Percentiles rank a stretch among this genome's conserved stretches.
phyloP scores from a whole-genome alignment of 2,888 invertebrate genomes.

The Parascotia fuliginaria region DNA sequence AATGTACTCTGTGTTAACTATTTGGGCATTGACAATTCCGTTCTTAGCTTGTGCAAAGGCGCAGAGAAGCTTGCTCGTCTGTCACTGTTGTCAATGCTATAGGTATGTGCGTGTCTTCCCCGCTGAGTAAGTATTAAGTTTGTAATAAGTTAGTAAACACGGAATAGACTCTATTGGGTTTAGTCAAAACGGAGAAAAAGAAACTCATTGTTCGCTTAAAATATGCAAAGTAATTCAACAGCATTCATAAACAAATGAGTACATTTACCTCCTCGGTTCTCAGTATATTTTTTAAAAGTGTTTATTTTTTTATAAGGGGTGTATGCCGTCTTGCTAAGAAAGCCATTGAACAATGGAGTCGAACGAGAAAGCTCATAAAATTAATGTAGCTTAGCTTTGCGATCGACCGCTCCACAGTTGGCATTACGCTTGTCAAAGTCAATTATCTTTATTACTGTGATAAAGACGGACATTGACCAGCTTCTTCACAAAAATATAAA shows the following conservation, averaged over 20 bases:
- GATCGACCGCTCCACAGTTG: constrained; percentile 31
- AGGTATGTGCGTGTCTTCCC: too few relatives aligned
- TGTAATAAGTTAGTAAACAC: too few relatives aligned
- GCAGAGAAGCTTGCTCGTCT: too few relatives aligned
- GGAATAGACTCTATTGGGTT: too few relatives aligned
- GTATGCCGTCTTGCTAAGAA: constrained; percentile 38
- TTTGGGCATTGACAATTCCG: too few relatives aligned
- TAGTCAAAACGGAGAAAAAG: too few relatives aligned
- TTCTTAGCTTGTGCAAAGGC: too few relatives aligned
- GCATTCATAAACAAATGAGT: background rate
- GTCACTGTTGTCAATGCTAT: too few relatives aligned
- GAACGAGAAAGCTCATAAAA: constrained; percentile 51
- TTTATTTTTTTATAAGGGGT: constrained; percentile 22
- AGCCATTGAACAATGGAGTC: constrained; percentile 46
- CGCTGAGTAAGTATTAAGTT: too few relatives aligned
- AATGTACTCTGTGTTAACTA: too few relatives aligned
- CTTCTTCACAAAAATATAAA: constrained; percentile 24
- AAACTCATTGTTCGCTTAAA: background rate
- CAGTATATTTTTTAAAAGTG: constrained; percentile 23
- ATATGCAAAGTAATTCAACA: background rate
- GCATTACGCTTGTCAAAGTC: constrained; percentile 54
- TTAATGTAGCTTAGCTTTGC: constrained; percentile 50
- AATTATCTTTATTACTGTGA: constrained; percentile 51
- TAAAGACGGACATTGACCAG: constrained; percentile 44
- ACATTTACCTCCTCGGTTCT: constrained; percentile 4